phyloP scores from a whole-genome alignment of 1,140 invertebrate genomes.

The Papilio xuthus region DNA sequence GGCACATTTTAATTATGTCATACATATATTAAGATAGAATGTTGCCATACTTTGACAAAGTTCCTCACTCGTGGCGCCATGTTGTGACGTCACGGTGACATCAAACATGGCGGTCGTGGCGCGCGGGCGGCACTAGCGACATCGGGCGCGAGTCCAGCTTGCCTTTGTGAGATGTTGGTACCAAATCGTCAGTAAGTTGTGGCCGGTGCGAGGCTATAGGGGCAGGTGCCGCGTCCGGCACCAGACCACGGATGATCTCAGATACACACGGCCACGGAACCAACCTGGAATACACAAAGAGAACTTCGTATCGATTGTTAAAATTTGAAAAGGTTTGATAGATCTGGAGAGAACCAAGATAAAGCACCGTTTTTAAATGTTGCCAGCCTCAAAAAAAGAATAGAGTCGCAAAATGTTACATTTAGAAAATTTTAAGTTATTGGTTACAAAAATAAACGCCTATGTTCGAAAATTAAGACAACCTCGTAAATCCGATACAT shows the following conservation, averaged over 20 bases:
- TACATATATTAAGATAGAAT: not conserved
- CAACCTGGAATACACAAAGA: constrained; percentile 80
- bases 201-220: constrained; percentile 37
- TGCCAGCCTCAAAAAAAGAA: not conserved
- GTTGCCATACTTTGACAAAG: constrained; percentile 29
- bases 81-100: not conserved
- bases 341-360: too few species aligned
- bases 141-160: constrained; percentile 63
- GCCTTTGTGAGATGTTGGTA: constrained; percentile 38
- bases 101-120: constrained; percentile 72
- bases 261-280: constrained; percentile 86
- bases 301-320: not conserved
- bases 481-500: not conserved
- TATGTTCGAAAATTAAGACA: not conserved
- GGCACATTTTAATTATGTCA: constrained; percentile 5
- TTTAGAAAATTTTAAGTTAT: not conserved
- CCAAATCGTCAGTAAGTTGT: constrained; percentile 4
- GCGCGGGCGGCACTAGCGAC: constrained; percentile 61
- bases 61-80: constrained; percentile 2
- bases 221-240: constrained; percentile 84
- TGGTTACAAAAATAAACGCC: not conserved
- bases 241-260: constrained; percentile 84
- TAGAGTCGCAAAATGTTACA: not conserved
- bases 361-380: not conserved
- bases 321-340: not conserved